Evolutionary conservation across 2,113 vertebrate genomes (phyloP).

Genomic region (Semicossyphus pulcher): DNA sequence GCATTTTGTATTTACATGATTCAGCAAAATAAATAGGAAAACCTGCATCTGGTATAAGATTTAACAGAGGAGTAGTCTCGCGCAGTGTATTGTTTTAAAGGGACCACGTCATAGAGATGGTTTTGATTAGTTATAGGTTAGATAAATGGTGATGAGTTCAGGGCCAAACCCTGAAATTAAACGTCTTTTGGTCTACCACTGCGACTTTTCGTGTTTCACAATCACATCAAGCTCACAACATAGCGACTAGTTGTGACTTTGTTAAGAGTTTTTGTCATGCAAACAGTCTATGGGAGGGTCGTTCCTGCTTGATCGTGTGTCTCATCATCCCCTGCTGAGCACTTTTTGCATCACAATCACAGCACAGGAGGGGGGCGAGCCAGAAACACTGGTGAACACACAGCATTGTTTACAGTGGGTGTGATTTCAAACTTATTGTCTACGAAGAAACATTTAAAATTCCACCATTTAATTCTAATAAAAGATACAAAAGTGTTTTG

Average conservation of each 20-base stretch:
- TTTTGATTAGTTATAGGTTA: not conserved
- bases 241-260: constrained; percentile 72
- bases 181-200: not conserved
- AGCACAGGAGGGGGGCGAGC: not conserved
- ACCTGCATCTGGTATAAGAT: not conserved
- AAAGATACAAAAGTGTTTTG: not conserved
- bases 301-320: constrained; percentile 72
- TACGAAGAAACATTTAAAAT: not conserved
- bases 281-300: constrained; percentile 67
- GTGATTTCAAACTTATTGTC: not conserved
- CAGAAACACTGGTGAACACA: not conserved
- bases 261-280: constrained; percentile 78
- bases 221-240: constrained; percentile 37
- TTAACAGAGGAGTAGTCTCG: too few relatives aligned
- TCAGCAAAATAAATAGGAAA: not conserved
- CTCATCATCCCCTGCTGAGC: constrained; percentile 78
- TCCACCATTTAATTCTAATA: too few relatives aligned
- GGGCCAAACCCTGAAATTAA: not conserved
- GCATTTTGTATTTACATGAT: too few relatives aligned
- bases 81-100: not conserved
- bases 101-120: not conserved
- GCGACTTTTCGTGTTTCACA: constrained; percentile 5
- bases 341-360: constrained; percentile 78
- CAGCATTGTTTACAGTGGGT: not conserved
- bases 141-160: constrained; percentile 12